Evolutionary conservation across 2,113 vertebrate genomes (phyloP), one percentile per base, ranked within the genome.

Genomic region (Panurus biarmicus): DNA sequence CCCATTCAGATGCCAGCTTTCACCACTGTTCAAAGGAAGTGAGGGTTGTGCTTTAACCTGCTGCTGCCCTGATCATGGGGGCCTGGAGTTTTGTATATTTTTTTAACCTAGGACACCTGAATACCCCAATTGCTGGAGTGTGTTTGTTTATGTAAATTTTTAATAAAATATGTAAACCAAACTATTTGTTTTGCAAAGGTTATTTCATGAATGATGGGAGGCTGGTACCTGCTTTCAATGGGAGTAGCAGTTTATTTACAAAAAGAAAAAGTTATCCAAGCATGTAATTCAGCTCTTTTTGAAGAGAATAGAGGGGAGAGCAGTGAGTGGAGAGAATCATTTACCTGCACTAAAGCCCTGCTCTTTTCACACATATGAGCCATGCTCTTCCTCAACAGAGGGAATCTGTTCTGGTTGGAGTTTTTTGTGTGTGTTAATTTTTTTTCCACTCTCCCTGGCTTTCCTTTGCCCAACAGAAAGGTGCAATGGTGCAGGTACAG

Each of bases 1-100:
- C 98, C 99, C 85, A 98, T 99, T 93, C 98, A 99, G 95, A 97
- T 98, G 97, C 98, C 99, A 2, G 94, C 99, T 42, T 99, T 99
- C 96, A 98, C 98, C 96, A 97, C 98, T 44, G 98, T 98, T n/a
- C 99, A 99, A 88, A 98, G 99, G 93, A 99, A 99, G 96, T 99
- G 98, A 99, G 45, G 47, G 22, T 36, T 35, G 40, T 61, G 61
- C 71, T 83, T 26, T 77, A n/a, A 8, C 56, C 38, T 76, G 69
- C 95, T 91, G 94, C 87, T 90, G 64, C 83, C 83, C 75, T 60
- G 79, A 47, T 70, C 56, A 2, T 3, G 14, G 74, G 82, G 80
- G 79, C 35, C 70, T 50, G 84, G 92, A 66, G 64, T 93, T 96
- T 96, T 97, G 94, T 93, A 95, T 90, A 91, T 92, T 90, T 95